phyloP scores from a whole-genome alignment of 1,140 invertebrate species.

The Drosophila sp. region DNA sequence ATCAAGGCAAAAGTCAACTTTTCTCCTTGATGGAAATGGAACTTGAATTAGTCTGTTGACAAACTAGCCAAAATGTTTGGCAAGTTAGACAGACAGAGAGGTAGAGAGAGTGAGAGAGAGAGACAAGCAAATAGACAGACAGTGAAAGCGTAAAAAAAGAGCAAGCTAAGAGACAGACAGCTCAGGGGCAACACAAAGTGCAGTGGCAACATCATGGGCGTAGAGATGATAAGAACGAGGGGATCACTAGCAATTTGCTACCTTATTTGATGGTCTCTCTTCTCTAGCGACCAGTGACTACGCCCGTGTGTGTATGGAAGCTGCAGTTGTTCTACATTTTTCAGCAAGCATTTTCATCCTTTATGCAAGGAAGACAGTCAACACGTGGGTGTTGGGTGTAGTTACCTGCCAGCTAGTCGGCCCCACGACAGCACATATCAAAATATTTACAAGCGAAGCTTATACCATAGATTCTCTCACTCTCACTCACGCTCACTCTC shows the following conservation, averaged over 20 bases:
- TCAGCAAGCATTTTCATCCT: background rate
- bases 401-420: background rate
- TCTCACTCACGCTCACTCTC: background rate
- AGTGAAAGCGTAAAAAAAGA: background rate
- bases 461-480: background rate
- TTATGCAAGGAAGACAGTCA: background rate
- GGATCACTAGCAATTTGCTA: background rate
- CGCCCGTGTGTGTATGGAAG: background rate
- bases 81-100: background rate
- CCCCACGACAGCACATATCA: slow-evolving; percentile 17
- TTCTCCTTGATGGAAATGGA: background rate
- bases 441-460: slow-evolving; percentile 28
- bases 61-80: slow-evolving; percentile 17
- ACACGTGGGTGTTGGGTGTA: slow-evolving; percentile 14
- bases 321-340: background rate
- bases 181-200: background rate
- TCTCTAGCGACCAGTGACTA: background rate
- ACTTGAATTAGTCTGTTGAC: background rate
- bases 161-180: slow-evolving; percentile 10
- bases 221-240: background rate
- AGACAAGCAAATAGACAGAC: background rate
- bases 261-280: no score
- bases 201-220: background rate
- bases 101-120: background rate
- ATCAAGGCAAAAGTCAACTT: slow-evolving; percentile 8